Evolutionary conservation across 2,797 vertebrate genomes (phyloP), one percentile per base, ranked within the genome.

Genomic region (Clarias platycephalus): DNA sequence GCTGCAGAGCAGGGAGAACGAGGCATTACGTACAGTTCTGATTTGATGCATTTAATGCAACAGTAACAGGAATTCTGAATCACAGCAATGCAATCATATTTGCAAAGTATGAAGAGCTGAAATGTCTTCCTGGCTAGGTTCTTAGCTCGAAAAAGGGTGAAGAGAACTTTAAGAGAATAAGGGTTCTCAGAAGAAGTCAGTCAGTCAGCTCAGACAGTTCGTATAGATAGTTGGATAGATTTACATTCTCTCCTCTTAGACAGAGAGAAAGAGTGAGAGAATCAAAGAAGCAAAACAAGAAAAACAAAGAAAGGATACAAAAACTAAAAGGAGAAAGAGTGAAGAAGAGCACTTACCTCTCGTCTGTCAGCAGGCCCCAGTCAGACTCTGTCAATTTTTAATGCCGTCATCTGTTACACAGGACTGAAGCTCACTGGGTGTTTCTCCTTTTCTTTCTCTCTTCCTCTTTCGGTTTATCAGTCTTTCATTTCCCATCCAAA

Each of bases 351-450:
- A 82, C 93, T 92, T 93, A 94, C 94, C 93, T 92, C 88, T 90
- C 67, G 90, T 28, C 84, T 89, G 88, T 90, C 89, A 91, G 82
- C 88, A 94, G 94, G 94, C 94, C 93, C 85, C 84, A 92, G 91
- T 93, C 90, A 91, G 49, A 53, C 90, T 64, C 86, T 83, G 89
- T 93, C 87, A 90, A 91, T 92, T 91, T 91, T 91, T 94, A 92
- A 94, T 93, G 91, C 88, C 90, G 89, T 94, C 92, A 94, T 94
- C 91, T 91, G 93, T 86, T 91, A 81, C 91, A 88, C 89, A 88
- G 84, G 82, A 34, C 53, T 53, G 20, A 71, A 86, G 83, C 34
- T 86, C 37, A n/a, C 74, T 83, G 86, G 85, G 74, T 44, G 60
- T 62, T 71, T 82, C 64, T 81, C 26, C 34, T 68, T 55, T 26